Conservation (phyloP, 1,140 invertebrate genomes). For the Drosophila sucinea region DNA sequence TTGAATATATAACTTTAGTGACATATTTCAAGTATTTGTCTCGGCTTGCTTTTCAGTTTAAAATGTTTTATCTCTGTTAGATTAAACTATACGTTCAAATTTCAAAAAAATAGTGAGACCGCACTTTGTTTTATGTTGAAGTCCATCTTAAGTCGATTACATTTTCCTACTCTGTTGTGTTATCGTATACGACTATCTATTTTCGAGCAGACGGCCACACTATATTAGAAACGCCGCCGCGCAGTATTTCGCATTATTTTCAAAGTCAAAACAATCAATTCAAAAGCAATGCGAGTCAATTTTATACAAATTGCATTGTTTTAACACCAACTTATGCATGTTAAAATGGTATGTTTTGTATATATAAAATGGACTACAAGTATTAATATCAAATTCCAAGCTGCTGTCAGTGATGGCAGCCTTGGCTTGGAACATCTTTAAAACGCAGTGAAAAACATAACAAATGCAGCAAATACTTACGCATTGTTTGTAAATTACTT, state of each 20-base stretch:
- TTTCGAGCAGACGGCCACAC: constrained; percentile 6
- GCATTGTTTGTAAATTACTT: too few relatives aligned
- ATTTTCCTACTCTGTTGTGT: background rate
- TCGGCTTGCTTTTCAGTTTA: too few relatives aligned
- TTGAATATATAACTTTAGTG: background rate
- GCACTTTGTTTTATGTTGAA: too few relatives aligned
- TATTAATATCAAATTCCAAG: background rate
- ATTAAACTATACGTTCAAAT: too few relatives aligned
- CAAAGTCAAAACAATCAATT: constrained; percentile 12
- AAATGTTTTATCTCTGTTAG: too few relatives aligned
- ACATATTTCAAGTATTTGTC: too few relatives aligned
- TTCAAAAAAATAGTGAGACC: too few relatives aligned
- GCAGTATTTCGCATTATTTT: constrained; percentile 24
- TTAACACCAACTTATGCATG: background rate
- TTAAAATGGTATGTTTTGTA: background rate
- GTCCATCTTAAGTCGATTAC: too few relatives aligned
- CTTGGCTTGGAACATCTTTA: background rate
- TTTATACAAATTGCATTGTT: background rate
- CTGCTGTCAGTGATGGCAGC: constrained; percentile 8
- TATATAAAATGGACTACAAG: background rate
- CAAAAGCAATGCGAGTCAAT: background rate
- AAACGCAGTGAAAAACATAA: background rate
- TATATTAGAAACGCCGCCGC: constrained; percentile 25
- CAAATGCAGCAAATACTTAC: background rate
- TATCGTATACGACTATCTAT: background rate